Conservation (phyloP, 2,797 vertebrate genomes). For the Eutrigla gurnardus region DNA sequence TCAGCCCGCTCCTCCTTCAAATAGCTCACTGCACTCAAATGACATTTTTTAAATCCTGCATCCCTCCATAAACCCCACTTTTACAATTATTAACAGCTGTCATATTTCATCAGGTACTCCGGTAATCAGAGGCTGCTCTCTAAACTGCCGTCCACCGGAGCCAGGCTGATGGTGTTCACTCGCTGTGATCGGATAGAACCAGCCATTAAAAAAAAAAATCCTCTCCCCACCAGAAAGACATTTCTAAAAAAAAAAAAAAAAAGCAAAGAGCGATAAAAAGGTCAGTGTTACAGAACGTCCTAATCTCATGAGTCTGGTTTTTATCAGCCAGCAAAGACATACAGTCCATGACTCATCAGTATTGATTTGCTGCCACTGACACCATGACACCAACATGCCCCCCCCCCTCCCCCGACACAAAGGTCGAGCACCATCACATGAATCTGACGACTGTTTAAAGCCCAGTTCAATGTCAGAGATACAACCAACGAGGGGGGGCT, state of each 20-base stretch:
- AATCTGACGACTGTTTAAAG: conserved; percentile 40
- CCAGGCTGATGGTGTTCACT: conserved; percentile 30
- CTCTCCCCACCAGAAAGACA: conserved; percentile 20
- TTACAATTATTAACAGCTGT: conserved; percentile 55
- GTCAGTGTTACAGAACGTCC: conserved; percentile 59
- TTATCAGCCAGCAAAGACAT: conserved; percentile 61
- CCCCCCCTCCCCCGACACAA: conserved; percentile 34
- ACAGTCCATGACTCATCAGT: conserved; percentile 66
- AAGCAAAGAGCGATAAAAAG: conserved; percentile 41
- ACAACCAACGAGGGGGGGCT: background rate
- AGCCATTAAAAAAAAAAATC: too few species aligned
- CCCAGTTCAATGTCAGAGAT: conserved; percentile 43
- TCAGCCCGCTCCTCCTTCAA: conserved; percentile 28
- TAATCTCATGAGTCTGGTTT: conserved; percentile 61
- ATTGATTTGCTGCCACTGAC: conserved; percentile 74
- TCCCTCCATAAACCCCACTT: conserved; percentile 40
- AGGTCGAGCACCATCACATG: conserved; percentile 71
- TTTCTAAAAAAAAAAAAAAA: conserved; percentile 13
- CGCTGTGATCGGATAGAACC: conserved; percentile 27
- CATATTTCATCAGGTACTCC: conserved; percentile 59
- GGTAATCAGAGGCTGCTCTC: conserved; percentile 41
- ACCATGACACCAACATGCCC: conserved; percentile 56
- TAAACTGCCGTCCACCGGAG: conserved; percentile 11
- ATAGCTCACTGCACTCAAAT: conserved; percentile 27
- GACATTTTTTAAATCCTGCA: conserved; percentile 45